Evolutionary conservation across 2,113 vertebrate species (phyloP), one percentile per base, ranked within the genome.

Genomic region (Psammodynastes pulverulentus): DNA sequence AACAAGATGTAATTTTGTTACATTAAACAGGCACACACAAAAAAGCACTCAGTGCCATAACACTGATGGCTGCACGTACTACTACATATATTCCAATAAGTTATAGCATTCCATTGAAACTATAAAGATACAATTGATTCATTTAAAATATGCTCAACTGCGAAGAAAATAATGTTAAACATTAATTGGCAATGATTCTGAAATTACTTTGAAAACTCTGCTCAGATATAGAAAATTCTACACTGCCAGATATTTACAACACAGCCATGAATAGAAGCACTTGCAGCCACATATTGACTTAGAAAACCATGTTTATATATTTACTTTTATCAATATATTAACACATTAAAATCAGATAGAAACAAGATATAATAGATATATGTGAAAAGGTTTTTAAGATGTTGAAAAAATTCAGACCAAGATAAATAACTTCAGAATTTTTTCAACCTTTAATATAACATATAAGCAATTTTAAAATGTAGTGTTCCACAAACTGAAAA

Each of bases 111-210:
- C 29, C 5, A 53, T 19, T 10, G 54, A 92, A 86, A 46, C 6
- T 51, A 67, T 26, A 86, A 5, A 62, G 29, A 24, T n/a, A 88
- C 39, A 53, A 79, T 92, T 89, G 3, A 43, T 19, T 1, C 39
- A 92, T 62, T 85, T 87, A 95, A 86, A 79, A 84, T 85, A 84
- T 72, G 89, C 84, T 15, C 17, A 93, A 48, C 34, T 67, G 72
- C 8, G 86, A 87, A 49, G n/a, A 51, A 84, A 3, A 39, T 87
- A 53, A 93, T 39, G 92, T 19, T 0, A 39, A 49, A 91, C 4
- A 12, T 23, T 34, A 23, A 49, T 91, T 52, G 1, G 46, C 86
- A 95, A 91, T 0, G 84, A 89, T 92, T 84, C 2, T 72, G 45
- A 93, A 87, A 39, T 29, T n/a, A 53, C 34, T 29, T 39, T 92